Conservation (phyloP, 2,797 vertebrate genomes). For the Anableps anableps region DNA sequence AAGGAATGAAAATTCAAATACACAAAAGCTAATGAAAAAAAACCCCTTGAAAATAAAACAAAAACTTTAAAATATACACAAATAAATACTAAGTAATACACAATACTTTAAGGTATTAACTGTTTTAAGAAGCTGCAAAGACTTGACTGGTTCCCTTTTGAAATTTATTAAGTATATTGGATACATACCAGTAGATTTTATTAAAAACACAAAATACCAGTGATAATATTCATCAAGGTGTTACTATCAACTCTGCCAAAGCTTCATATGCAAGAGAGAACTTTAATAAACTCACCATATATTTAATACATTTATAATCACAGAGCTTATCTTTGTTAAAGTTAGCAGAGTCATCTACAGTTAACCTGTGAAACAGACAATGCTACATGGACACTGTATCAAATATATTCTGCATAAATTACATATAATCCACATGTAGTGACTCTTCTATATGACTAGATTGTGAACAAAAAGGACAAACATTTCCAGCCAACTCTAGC, state of each 20-base stretch:
- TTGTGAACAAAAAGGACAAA: constrained; percentile 14
- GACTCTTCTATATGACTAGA: constrained; percentile 10
- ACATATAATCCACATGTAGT: constrained; percentile 25
- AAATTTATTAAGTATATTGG: constrained; percentile 36
- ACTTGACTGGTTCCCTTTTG: neutral
- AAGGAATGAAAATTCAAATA: neutral
- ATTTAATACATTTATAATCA: constrained; percentile 24
- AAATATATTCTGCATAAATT: constrained; percentile 53
- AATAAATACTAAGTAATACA: neutral
- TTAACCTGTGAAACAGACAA: constrained; percentile 27
- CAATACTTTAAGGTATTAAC: neutral
- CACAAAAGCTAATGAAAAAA: neutral
- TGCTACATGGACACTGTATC: constrained; percentile 39
- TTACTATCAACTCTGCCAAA: neutral
- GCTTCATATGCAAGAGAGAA: constrained; percentile 22
- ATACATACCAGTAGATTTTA: constrained; percentile 21
- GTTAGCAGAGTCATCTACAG: constrained; percentile 19
- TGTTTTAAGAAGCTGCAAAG: constrained; percentile 11
- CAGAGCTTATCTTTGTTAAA: constrained; percentile 9
- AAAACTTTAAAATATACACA: neutral
- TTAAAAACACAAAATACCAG: constrained; percentile 27
- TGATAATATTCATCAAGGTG: neutral
- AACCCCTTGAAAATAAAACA: neutral
- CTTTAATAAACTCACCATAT: neutral
- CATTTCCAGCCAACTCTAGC: constrained; percentile 34